Evolutionary conservation across 1,140 invertebrate genomes (phyloP).

Genomic region (Megalonaias nervosa): DNA sequence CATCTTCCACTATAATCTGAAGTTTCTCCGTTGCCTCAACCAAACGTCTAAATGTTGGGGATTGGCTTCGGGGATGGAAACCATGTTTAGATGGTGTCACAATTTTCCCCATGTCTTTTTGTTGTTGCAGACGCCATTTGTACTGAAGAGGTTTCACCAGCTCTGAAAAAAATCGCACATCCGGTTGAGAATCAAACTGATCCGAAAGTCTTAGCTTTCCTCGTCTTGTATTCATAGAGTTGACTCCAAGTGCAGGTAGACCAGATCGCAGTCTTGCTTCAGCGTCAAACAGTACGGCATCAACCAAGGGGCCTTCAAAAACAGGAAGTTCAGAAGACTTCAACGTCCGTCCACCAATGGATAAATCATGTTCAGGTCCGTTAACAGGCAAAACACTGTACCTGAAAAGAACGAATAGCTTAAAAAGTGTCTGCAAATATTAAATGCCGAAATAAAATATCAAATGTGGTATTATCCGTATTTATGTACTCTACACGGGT

Average conservation of each 20-base stretch:
- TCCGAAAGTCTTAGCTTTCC: not conserved
- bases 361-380: constrained; percentile 11
- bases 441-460: too few species aligned
- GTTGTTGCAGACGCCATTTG: constrained; percentile 26
- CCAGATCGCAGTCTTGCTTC: constrained; percentile 26
- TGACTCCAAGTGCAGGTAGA: constrained; percentile 24
- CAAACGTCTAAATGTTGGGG: constrained; percentile 47
- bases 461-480: too few species aligned
- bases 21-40: constrained; percentile 48
- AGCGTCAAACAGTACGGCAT: constrained; percentile 25
- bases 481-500: too few species aligned
- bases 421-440: too few species aligned
- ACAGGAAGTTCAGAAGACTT: constrained; percentile 19
- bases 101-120: constrained; percentile 42
- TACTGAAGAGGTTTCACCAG: constrained; percentile 51
- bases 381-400: constrained; percentile 27
- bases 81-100: constrained; percentile 48
- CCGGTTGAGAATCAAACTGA: constrained; percentile 18
- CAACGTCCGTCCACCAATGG: constrained; percentile 2
- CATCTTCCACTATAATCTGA: constrained; percentile 32
- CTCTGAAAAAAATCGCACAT: constrained; percentile 47
- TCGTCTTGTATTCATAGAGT: constrained; percentile 20
- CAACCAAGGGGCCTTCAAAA: constrained; percentile 23
- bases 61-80: constrained; percentile 45
- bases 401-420: constrained; percentile 10